Evolutionary conservation across 37 sponge, comb jelly and placozoan genomes (phyloP).

Genomic region (Aplysina aerophoba): DNA sequence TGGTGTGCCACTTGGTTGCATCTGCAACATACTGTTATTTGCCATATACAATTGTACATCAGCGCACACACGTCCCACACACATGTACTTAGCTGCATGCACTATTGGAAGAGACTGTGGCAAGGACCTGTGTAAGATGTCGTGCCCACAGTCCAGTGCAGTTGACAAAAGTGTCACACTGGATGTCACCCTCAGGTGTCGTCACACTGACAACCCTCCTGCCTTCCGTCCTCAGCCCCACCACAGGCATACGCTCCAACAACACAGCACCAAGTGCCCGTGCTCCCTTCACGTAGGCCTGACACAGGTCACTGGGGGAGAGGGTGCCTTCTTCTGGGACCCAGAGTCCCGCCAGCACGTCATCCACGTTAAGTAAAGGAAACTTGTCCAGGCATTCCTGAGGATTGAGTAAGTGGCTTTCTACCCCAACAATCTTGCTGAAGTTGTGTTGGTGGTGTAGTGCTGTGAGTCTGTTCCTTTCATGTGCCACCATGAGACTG

Average conservation of each 20-base stretch:
- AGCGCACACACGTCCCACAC: too few relatives aligned
- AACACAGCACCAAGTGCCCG: slow-evolving; percentile 46
- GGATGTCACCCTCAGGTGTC: slow-evolving; percentile 68
- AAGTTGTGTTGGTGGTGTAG: slow-evolving; percentile 29
- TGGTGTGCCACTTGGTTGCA: too few relatives aligned
- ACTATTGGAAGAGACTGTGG: neutral
- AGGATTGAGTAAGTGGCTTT: slow-evolving; percentile 63
- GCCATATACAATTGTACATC: too few relatives aligned
- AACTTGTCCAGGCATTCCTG: slow-evolving; percentile 59
- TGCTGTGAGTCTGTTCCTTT: slow-evolving; percentile 57
- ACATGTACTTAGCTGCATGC: neutral
- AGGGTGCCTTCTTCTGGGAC: slow-evolving; percentile 57
- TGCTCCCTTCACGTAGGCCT: slow-evolving; percentile 45
- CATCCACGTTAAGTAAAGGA: slow-evolving; percentile 77
- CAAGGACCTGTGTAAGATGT: slow-evolving; percentile 25
- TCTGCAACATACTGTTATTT: too few relatives aligned
- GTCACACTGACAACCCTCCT: slow-evolving; percentile 67
- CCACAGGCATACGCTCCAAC: slow-evolving; percentile 63
- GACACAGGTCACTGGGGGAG: slow-evolving; percentile 49
- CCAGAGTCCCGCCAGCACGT: slow-evolving; percentile 63
- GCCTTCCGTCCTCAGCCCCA: slow-evolving; percentile 51
- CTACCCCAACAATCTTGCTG: slow-evolving; percentile 57
- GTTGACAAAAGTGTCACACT: slow-evolving; percentile 80
- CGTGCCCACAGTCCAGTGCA: slow-evolving; percentile 82
- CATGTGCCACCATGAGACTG: slow-evolving; percentile 63